Evolutionary conservation across 1,140 invertebrate species (phyloP), one percentile per base, ranked within the genome.

Genomic region (Drosophila mauritiana): DNA sequence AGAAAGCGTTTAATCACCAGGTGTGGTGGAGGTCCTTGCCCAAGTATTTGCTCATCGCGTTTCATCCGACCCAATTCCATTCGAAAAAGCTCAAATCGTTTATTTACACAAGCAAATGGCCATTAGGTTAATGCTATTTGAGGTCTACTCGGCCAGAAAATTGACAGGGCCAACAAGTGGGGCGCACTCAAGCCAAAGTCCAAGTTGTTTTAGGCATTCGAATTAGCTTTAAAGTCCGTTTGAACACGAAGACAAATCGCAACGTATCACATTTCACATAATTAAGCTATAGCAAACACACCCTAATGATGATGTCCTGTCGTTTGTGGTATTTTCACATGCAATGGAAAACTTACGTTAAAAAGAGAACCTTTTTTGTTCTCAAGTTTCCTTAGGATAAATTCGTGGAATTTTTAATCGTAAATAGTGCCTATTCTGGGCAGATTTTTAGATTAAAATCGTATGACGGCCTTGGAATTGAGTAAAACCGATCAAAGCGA

Each of bases 81-180:
- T 25, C 25, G 22, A 76, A 76, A 52, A 65, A 56, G 59, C 72
- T 57, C n/a, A 69, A 74, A 76, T 68, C 43, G 73, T 37, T 64
- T 77, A 77, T 77, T 77, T 77, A 76, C 73, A 76, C 42, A 61
- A 43, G 62, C 73, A 77, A 77, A 77, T 77, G 56, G 63, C 63
- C 73, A 77, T 77, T 77, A 77, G 73, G 37, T 61, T 77, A 77
- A 77, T 77, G 63, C 74, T 77, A 77, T 77, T 77, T 77, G 74
- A 75, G 73, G 73, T 56, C 75, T 75, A 75, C 40, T 75, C 72
- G 54, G 36, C 51, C 56, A 69, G 73, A 77, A 77, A 77, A 77
- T 77, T 73, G 73, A 31, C 56, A 69, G 31, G 15, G 46, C 52
- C 76, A 77, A 77, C 73, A 77, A 57, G 52, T 45, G 37, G 25